Evolutionary conservation across 53 echinoderm and acorn worm genomes (phyloP).

Genomic region (Temnopleurus reevesii): DNA sequence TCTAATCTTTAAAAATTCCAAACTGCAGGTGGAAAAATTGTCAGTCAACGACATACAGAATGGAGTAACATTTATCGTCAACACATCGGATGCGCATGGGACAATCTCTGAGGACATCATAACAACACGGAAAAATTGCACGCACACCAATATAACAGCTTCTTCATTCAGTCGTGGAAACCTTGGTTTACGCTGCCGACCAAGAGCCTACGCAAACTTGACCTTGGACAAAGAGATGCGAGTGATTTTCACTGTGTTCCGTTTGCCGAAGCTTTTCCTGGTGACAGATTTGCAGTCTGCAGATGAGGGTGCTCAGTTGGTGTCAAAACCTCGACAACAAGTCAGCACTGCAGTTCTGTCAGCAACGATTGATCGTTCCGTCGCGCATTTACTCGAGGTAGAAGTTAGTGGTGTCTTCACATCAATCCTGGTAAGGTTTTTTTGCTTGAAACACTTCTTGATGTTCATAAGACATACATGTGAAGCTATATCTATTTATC

Average conservation of each 20-base stretch:
- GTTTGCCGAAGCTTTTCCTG: not conserved
- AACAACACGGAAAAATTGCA: not conserved
- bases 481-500: no score
- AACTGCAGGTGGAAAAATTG: slow-evolving; percentile 1
- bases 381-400: not conserved
- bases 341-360: not conserved
- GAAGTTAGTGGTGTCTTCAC: not conserved
- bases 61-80: not conserved
- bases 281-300: no score
- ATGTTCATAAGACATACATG: no score
- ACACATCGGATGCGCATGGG: not conserved
- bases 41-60: not conserved
- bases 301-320: not conserved
- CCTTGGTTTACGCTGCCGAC: not conserved
- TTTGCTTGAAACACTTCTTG: no score
- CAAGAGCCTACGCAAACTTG: not conserved
- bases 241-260: not conserved
- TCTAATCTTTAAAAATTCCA: no score
- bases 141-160: not conserved
- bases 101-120: not conserved
- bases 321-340: not conserved
- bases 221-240: not conserved
- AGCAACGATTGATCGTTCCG: not conserved
- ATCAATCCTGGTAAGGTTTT: not conserved
- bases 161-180: not conserved